Percentiles rank a stretch among this genome's conserved stretches.
Evolutionary conservation across 2,113 vertebrate species (phyloP).

Genomic region (Choloepus hoffmanni): DNA sequence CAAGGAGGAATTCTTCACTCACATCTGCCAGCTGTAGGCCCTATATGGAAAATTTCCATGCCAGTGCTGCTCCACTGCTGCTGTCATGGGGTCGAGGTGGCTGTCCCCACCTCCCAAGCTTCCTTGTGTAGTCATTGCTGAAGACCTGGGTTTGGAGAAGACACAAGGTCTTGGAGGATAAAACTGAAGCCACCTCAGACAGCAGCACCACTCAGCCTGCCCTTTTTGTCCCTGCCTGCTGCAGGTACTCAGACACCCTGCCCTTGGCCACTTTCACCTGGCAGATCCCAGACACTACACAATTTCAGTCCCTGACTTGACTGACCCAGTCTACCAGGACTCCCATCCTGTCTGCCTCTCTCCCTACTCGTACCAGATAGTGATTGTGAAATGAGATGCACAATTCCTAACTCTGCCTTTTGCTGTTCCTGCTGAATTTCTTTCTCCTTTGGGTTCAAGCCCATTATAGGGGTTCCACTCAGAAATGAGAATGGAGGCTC

Average conservation of each 20-base stretch:
- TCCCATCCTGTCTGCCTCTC: not conserved
- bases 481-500: not conserved
- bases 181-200: not conserved
- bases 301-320: not conserved
- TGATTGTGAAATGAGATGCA: constrained; percentile 64
- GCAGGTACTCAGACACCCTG: constrained; percentile 15
- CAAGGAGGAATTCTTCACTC: not conserved
- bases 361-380: constrained; percentile 43
- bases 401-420: constrained; percentile 79
- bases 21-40: not conserved
- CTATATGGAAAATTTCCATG: not conserved
- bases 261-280: not conserved
- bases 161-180: not conserved
- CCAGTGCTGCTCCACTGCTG: not conserved
- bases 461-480: constrained; percentile 84
- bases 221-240: not conserved
- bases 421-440: constrained; percentile 70
- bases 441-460: constrained; percentile 87
- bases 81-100: rapidly evolving
- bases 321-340: not conserved
- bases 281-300: not conserved
- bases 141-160: not conserved
- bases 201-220: not conserved
- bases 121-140: not conserved
- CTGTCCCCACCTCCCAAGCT: not conserved